Conservation (phyloP, 2,797 vertebrate genomes). For the Sebastes flavidus region DNA sequence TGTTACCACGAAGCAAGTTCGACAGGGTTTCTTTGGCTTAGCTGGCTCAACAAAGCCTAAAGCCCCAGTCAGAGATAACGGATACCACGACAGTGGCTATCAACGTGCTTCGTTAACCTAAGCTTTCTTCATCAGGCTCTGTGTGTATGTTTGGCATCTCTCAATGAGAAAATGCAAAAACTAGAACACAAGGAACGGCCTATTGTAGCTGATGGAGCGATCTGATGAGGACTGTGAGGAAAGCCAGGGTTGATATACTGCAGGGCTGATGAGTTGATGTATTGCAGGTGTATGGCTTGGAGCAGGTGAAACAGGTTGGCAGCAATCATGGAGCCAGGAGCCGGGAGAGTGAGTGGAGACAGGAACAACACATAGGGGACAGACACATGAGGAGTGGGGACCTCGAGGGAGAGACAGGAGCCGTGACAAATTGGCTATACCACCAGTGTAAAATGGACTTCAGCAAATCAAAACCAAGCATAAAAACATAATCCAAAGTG, state of each 20-base stretch:
- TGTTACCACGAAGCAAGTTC: no score
- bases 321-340: background rate
- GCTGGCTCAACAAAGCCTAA: background rate
- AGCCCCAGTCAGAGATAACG: no score
- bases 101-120: background rate
- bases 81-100: fast-evolving
- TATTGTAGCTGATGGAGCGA: background rate
- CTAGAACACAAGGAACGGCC: no score
- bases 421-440: no score
- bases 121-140: background rate
- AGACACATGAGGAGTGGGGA: background rate
- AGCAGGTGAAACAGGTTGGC: background rate
- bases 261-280: background rate
- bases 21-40: no score
- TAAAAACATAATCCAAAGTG: no score
- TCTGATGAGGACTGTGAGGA: background rate
- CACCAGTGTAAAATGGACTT: no score
- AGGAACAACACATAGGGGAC: background rate
- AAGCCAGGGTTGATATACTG: background rate
- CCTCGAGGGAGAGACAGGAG: no score
- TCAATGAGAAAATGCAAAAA: no score
- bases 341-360: background rate
- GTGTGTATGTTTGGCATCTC: no score
- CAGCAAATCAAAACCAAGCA: no score
- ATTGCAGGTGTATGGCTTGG: background rate